Evolutionary conservation across 1,140 invertebrate genomes (phyloP).

Genomic region (Leptonema lineaticorne): DNA sequence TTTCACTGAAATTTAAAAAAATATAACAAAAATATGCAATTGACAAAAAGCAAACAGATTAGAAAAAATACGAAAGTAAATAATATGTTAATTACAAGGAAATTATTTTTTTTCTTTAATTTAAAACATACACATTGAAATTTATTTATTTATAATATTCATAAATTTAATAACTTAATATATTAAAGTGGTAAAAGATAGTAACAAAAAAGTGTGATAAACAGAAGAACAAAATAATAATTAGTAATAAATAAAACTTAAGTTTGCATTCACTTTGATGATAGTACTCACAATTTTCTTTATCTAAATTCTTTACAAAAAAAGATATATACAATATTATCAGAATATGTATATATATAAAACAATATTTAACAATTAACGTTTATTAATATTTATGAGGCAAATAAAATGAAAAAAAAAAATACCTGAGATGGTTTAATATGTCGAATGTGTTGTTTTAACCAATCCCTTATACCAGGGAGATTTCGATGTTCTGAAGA

Average conservation of each 20-base stretch:
- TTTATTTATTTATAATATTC: background rate
- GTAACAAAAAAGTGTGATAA: too few relatives aligned
- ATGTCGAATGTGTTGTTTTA: constrained; percentile 57
- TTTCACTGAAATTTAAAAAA: constrained; percentile 23
- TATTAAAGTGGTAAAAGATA: too few relatives aligned
- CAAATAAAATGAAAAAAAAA: too few relatives aligned
- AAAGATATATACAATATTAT: background rate
- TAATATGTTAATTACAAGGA: too few relatives aligned
- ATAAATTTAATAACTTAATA: background rate
- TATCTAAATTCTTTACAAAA: background rate
- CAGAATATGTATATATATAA: too few relatives aligned
- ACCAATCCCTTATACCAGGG: constrained; percentile 68
- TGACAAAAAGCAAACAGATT: background rate
- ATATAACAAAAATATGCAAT: background rate
- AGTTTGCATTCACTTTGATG: background rate
- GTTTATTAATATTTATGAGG: too few relatives aligned
- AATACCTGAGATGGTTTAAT: constrained; percentile 48
- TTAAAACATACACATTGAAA: too few relatives aligned
- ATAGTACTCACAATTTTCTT: background rate
- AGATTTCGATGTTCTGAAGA: constrained; percentile 77
- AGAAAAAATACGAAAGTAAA: background rate
- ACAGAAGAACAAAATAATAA: too few relatives aligned
- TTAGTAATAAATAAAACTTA: too few relatives aligned
- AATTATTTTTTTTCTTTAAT: too few relatives aligned
- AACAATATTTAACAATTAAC: too few relatives aligned